Conservation (phyloP, 2,113 vertebrate species). For the Ciconia boyciana region DNA sequence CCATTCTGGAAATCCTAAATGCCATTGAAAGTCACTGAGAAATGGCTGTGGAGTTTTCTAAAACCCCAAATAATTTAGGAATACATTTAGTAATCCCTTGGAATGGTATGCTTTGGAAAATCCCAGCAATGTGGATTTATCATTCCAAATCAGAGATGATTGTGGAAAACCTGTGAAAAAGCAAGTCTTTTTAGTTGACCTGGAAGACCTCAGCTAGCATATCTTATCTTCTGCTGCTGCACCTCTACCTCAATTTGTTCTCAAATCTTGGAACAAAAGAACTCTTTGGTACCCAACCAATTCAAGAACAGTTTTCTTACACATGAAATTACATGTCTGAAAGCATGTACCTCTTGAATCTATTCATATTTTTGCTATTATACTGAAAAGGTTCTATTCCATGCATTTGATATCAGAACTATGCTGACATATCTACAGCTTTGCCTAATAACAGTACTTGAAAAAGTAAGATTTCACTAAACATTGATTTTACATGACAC, state of each 20-base stretch:
- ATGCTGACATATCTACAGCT: not conserved
- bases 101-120: not conserved
- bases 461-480: constrained; percentile 13
- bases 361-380: not conserved
- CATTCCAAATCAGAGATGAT: not conserved
- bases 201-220: not conserved
- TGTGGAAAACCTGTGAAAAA: not conserved
- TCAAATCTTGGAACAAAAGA: not conserved
- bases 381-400: not conserved
- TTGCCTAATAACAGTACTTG: not conserved
- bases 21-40: not conserved
- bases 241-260: not conserved
- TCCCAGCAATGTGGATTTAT: not conserved
- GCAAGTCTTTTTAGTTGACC: not conserved
- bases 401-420: not conserved
- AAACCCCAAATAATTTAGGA: not conserved
- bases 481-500: not conserved
- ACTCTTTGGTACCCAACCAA: not conserved
- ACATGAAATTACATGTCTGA: not conserved
- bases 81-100: not conserved
- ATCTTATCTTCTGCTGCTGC: not conserved
- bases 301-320: not conserved
- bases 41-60: not conserved
- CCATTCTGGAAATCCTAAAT: not conserved
- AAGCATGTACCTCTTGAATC: not conserved